Evolutionary conservation across 2,888 invertebrate species (phyloP).

Genomic region (Nephrotoma guestfalica): DNA sequence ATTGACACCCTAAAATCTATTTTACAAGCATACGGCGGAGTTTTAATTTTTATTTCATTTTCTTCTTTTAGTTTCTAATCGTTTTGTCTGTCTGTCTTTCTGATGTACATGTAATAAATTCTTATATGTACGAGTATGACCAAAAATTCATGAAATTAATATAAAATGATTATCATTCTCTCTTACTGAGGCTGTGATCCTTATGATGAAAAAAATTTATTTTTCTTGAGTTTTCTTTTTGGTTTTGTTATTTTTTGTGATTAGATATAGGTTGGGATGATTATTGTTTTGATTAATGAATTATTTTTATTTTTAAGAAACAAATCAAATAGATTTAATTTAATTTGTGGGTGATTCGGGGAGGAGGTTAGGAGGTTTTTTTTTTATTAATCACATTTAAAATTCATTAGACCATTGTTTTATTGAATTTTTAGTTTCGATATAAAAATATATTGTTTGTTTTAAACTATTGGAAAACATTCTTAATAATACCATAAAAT

Average conservation of each 20-base stretch:
- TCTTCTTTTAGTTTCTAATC: neutral
- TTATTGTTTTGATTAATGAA: conserved; percentile 3
- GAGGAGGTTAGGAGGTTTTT: neutral
- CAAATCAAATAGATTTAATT: neutral
- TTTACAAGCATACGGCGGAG: conserved; percentile 5
- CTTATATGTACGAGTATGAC: neutral
- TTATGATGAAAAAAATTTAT: neutral
- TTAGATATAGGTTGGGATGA: conserved; percentile 4
- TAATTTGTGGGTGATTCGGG: neutral
- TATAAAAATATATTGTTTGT: neutral
- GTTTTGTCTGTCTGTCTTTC: neutral
- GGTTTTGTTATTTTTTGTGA: neutral
- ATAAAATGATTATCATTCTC: neutral
- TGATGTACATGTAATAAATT: neutral
- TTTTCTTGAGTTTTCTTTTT: neutral
- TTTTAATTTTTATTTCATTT: neutral
- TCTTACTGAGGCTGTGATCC: neutral
- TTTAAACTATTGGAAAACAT: neutral
- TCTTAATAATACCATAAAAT: neutral
- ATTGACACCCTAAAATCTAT: conserved; percentile 6
- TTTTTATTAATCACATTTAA: neutral
- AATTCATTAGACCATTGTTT: neutral
- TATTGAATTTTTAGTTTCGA: neutral
- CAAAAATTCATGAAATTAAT: neutral
- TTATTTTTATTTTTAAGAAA: neutral